Conservation (phyloP, 2,113 vertebrate genomes). For the Petrocephalus zakoni region DNA sequence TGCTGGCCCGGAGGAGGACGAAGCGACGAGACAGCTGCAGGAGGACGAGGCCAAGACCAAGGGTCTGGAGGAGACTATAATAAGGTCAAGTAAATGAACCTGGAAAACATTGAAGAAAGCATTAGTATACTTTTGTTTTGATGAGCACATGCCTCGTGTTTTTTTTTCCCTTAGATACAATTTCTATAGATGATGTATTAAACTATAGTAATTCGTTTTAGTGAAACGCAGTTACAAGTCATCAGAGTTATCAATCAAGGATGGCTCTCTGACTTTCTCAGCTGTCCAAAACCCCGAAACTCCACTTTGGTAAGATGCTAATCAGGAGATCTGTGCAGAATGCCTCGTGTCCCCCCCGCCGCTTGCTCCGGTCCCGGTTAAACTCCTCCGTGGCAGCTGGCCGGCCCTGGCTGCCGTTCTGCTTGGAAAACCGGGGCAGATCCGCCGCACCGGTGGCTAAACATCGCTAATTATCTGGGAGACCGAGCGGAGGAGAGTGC, state of each 20-base stretch:
- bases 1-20: conserved; percentile 68
- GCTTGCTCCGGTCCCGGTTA: conserved; percentile 31
- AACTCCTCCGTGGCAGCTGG: conserved; percentile 25
- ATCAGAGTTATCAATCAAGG: neutral
- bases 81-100: conserved; percentile 59
- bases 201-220: neutral
- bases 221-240: neutral
- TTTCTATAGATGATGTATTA: neutral
- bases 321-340: neutral
- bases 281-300: neutral
- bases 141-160: neutral
- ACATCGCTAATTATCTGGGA: conserved; percentile 11
- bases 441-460: conserved; percentile 16
- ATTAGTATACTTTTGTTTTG: neutral
- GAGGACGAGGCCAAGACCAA: conserved; percentile 74
- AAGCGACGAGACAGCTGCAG: conserved; percentile 71
- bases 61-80: conserved; percentile 76
- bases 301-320: neutral
- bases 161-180: neutral
- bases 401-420: conserved; percentile 13
- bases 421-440: conserved; percentile 19
- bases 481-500: neutral
- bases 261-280: neutral
- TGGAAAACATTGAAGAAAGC: neutral
- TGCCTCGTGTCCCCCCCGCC: conserved; percentile 23